phyloP scores from a whole-genome alignment of 2,113 vertebrate genomes.

The Chaetodon trifascialis region DNA sequence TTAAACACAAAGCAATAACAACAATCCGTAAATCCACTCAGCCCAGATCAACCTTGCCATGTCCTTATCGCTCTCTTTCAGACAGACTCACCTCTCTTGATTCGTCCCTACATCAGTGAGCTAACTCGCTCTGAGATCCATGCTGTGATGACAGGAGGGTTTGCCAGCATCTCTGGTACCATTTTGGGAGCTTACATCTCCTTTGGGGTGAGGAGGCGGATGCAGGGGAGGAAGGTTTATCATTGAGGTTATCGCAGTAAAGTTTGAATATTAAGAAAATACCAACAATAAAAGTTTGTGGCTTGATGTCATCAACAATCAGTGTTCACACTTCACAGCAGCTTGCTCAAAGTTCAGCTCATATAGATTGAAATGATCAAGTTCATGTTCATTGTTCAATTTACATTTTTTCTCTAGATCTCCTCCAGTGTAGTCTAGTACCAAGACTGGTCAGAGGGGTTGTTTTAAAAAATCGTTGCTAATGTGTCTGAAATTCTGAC shows the following conservation, averaged over 20 bases:
- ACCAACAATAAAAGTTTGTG: not conserved
- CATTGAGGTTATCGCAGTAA: not conserved
- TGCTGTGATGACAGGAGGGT: constrained; percentile 90
- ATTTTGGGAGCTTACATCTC: constrained; percentile 90
- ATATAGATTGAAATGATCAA: too few species aligned
- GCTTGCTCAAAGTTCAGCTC: too few species aligned
- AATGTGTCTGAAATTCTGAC: too few species aligned
- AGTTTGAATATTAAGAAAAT: not conserved
- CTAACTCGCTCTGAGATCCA: constrained; percentile 90
- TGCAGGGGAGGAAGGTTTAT: not conserved
- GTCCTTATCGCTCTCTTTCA: constrained; percentile 54
- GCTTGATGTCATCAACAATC: not conserved
- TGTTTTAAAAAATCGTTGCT: too few species aligned
- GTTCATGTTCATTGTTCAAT: too few species aligned
- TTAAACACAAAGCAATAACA: constrained; percentile 1
- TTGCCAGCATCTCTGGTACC: constrained; percentile 88
- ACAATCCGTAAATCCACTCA: not conserved
- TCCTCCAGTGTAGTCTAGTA: too few species aligned
- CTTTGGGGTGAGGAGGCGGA: constrained; percentile 86
- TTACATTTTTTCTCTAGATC: too few species aligned
- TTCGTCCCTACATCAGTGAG: constrained; percentile 84
- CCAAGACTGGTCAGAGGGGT: too few species aligned
- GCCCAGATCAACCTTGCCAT: constrained; percentile 14
- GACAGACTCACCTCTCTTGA: constrained; percentile 88
- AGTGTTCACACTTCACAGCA: too few species aligned